phyloP scores from a whole-genome alignment of 2,113 vertebrate species.

The Crotalus tigris region DNA sequence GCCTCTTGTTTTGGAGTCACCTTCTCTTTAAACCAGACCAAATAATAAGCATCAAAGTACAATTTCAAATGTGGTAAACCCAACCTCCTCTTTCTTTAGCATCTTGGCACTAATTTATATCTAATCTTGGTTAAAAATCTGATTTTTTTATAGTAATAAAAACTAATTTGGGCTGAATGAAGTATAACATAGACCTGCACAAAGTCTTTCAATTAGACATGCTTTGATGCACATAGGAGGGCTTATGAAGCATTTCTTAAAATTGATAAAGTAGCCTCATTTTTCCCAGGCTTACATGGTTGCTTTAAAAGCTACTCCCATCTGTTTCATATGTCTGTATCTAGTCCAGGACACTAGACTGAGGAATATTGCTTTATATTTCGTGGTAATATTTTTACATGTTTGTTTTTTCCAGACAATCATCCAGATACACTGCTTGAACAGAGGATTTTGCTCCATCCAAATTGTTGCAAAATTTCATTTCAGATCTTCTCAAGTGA shows the following conservation, averaged over 20 bases:
- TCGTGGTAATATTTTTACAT: constrained; percentile 10
- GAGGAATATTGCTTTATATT: neutral
- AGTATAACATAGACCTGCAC: neutral
- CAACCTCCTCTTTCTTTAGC: neutral
- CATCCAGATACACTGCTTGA: constrained; percentile 65
- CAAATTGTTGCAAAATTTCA: constrained; percentile 66
- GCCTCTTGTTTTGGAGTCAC: neutral
- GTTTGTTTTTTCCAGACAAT: constrained; percentile 62
- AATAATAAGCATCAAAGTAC: neutral
- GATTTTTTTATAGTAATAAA: neutral
- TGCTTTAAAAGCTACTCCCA: neutral
- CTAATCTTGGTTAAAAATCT: neutral
- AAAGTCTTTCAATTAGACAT: neutral
- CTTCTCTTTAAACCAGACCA: neutral
- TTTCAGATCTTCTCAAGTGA: constrained; percentile 63
- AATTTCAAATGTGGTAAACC: neutral
- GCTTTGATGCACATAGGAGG: neutral
- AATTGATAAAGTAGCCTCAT: neutral
- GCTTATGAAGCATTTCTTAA: neutral
- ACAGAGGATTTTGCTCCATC: constrained; percentile 67
- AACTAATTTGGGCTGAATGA: neutral
- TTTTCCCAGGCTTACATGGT: neutral
- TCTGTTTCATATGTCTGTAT: neutral
- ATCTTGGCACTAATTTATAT: neutral
- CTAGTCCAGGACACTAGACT: neutral